These are phyloP conservation scores for Holothuria glaberrima DNA, from an alignment of 35 echinoderm and acorn worm genomes.

Conservation along the genomic window DNA sequence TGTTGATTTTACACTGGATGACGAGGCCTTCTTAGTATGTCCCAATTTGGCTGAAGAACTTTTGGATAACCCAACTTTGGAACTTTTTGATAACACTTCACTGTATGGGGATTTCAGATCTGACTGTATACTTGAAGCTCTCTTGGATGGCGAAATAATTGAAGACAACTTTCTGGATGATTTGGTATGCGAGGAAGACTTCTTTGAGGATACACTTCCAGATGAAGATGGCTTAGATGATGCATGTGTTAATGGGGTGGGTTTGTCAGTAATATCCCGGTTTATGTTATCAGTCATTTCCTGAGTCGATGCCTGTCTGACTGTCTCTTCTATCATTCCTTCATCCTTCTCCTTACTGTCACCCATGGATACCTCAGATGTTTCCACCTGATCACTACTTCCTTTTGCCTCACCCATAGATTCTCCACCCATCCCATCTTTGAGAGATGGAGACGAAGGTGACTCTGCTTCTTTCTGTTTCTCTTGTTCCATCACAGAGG, in stretches of 20 bases:
- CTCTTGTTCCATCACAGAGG: too few species aligned
- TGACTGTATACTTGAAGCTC: not conserved
- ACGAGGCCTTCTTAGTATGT: not conserved
- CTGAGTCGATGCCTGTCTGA: not conserved
- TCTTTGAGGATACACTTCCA: not conserved
- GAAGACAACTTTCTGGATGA: not conserved
- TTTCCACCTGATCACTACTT: too few species aligned
- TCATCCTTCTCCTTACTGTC: not conserved
- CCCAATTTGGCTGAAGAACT: not conserved
- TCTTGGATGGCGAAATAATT: not conserved
- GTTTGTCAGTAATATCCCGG: too few species aligned
- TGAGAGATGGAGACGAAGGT: too few species aligned
- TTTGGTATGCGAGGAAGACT: not conserved
- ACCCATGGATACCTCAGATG: not conserved
- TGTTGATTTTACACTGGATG: not conserved
- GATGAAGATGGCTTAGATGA: not conserved
- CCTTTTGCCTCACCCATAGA: too few species aligned
- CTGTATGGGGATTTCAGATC: constrained; percentile 4
- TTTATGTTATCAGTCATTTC: too few species aligned
- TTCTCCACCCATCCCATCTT: too few species aligned
- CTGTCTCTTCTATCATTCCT: not conserved
- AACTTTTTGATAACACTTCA: constrained; percentile 1
- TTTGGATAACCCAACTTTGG: not conserved
- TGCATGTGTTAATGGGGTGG: not conserved
- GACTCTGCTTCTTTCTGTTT: too few species aligned